A percentile compares a stretch with the other conserved stretches of the same genome.
phyloP scores from a whole-genome alignment of 2,113 vertebrate species.

The Copsychus sechellarum region DNA sequence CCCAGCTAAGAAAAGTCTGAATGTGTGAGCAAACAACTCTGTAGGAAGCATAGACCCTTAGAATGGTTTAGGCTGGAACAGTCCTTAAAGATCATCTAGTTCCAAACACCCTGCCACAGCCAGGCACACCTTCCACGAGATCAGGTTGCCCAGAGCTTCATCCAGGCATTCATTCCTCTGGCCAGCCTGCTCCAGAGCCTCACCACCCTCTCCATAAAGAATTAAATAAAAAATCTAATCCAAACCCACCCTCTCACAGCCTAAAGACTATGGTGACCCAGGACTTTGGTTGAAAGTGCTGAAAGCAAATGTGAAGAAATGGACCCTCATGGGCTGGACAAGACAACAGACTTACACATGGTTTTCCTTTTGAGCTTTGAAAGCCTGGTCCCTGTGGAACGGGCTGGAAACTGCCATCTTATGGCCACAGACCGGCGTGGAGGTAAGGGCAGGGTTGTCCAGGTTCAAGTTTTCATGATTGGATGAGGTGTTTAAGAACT shows the following conservation, averaged over 20 bases:
- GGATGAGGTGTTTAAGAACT: constrained; percentile 93
- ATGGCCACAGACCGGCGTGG: constrained; percentile 82
- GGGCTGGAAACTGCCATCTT: constrained; percentile 80
- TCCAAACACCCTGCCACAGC: background rate
- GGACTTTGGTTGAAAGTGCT: background rate
- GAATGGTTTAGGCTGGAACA: background rate
- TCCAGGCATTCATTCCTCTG: background rate
- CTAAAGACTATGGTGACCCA: background rate
- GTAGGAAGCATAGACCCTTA: background rate
- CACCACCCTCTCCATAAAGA: background rate
- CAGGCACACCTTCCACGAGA: background rate
- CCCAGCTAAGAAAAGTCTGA: background rate
- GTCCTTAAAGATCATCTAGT: background rate
- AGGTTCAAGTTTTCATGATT: constrained; percentile 83
- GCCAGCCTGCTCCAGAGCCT: background rate
- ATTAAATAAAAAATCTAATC: background rate
- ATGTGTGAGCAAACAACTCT: background rate
- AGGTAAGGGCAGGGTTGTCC: constrained; percentile 80
- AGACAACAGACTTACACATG: constrained; percentile 80
- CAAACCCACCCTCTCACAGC: background rate
- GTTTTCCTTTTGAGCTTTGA: constrained; percentile 89
- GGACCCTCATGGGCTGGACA: fast-evolving
- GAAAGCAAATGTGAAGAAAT: background rate
- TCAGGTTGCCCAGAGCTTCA: background rate
- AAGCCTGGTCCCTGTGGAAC: constrained; percentile 80